phyloP scores from a whole-genome alignment of 2,113 vertebrate species.

The Paracanthobrama guichenoti region DNA sequence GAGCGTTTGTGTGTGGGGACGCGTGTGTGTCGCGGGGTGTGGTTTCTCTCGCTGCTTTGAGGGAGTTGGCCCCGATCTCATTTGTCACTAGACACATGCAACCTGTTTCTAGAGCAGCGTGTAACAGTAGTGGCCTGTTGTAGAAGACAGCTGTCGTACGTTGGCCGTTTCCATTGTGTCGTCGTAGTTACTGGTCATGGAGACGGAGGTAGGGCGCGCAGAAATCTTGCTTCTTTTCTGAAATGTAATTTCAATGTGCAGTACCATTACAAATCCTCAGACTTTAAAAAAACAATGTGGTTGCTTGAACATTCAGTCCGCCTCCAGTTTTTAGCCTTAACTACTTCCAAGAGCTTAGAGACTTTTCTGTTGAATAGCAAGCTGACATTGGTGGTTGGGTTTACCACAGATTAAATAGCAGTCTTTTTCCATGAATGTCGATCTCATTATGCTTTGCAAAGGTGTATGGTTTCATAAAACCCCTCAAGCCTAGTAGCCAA shows the following conservation, averaged over 20 bases:
- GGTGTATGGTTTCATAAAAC: constrained; percentile 27
- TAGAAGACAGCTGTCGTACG: background rate
- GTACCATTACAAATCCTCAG: background rate
- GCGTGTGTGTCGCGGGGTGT: constrained; percentile 15
- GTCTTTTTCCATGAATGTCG: constrained; percentile 6
- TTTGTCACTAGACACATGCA: constrained; percentile 32
- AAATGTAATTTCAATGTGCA: background rate
- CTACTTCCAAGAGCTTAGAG: background rate
- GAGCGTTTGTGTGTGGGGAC: constrained; percentile 8
- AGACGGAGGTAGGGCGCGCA: constrained; percentile 72
- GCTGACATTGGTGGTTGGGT: constrained; percentile 5
- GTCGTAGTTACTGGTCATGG: constrained; percentile 64
- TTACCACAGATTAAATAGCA: constrained; percentile 19
- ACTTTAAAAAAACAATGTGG: background rate
- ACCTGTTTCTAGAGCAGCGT: constrained; percentile 37
- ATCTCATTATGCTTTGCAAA: constrained; percentile 6
- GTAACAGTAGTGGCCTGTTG: background rate
- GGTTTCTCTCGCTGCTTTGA: constrained; percentile 20
- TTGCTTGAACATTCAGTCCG: background rate
- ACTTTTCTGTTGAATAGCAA: background rate
- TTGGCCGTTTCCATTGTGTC: background rate
- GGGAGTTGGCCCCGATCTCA: background rate
- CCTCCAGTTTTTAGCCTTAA: background rate
- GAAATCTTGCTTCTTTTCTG: background rate
- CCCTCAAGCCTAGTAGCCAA: background rate